Conservation (phyloP, 2,888 invertebrate species). For the Aporophyla nigra region DNA sequence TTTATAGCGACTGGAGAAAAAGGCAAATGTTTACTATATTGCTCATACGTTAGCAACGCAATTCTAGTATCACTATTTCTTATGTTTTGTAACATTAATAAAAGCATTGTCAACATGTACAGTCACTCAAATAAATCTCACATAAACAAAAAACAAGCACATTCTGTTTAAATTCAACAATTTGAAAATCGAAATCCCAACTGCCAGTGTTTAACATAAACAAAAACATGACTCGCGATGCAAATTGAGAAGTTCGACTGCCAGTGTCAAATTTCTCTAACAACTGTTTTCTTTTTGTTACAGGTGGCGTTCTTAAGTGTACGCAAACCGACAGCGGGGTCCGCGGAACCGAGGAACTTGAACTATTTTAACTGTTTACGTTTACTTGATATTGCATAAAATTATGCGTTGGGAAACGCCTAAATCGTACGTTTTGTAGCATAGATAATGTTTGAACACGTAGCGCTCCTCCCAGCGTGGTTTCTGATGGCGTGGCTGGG, state of each 20-base stretch:
- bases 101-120: not conserved
- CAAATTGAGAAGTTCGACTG: constrained; percentile 20
- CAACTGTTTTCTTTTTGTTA: constrained; percentile 72
- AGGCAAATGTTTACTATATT: not conserved
- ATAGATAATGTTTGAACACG: constrained; percentile 85
- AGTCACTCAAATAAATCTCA: not conserved
- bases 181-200: constrained; percentile 16
- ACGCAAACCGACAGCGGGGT: constrained; percentile 75
- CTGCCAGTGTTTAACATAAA: constrained; percentile 9
- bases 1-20: not conserved
- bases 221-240: constrained; percentile 13
- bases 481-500: constrained; percentile 92
- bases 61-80: not conserved
- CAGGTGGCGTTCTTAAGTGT: constrained; percentile 88
- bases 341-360: constrained; percentile 66
- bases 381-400: constrained; percentile 71
- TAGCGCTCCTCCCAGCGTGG: constrained; percentile 89
- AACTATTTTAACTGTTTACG: constrained; percentile 68
- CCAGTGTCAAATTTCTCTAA: constrained; percentile 19
- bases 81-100: too few species aligned
- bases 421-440: constrained; percentile 63
- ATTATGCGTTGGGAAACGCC: constrained; percentile 78
- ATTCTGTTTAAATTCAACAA: not conserved
- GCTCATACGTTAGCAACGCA: not conserved
- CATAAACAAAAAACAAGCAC: not conserved